These are phyloP conservation scores for Prunella strophiata DNA, from an alignment of 2,797 vertebrate genomes.

Conservation along the genomic window DNA sequence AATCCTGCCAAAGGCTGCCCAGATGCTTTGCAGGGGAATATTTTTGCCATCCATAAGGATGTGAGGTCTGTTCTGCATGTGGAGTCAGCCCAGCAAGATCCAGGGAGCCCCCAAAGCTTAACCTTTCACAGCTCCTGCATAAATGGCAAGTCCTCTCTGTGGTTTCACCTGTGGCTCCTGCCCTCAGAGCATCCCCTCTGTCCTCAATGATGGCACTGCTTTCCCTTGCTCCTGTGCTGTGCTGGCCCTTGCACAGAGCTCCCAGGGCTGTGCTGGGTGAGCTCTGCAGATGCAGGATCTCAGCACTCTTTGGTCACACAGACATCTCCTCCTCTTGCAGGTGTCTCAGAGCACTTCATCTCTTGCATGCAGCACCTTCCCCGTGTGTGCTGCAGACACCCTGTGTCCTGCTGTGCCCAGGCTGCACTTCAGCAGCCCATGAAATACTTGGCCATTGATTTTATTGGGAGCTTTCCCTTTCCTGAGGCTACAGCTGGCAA, in stretches of 20 bases:
- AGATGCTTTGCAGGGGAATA: accelerated
- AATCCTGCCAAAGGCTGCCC: not conserved
- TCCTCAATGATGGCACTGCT: not conserved
- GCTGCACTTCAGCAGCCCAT: not conserved
- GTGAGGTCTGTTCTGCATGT: accelerated
- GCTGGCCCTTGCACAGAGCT: not conserved
- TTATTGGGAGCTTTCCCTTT: not conserved
- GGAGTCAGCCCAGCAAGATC: not conserved
- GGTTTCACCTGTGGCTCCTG: not conserved
- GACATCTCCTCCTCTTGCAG: not conserved
- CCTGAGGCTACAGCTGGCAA: not conserved
- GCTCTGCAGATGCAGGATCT: not conserved
- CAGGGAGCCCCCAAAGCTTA: not conserved
- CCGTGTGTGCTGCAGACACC: accelerated
- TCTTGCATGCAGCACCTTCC: not conserved
- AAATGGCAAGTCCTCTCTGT: not conserved
- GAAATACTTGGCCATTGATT: not conserved
- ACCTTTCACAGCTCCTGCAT: not conserved
- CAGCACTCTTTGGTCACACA: not conserved
- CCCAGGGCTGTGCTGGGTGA: accelerated
- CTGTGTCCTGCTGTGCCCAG: accelerated
- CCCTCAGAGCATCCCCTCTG: not conserved
- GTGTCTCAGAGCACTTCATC: not conserved
- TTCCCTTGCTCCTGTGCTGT: not conserved
- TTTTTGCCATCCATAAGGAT: accelerated